Evolutionary conservation across 2,113 vertebrate species (phyloP), one percentile per base, ranked within the genome.

Genomic region (Chaetodon auriga): DNA sequence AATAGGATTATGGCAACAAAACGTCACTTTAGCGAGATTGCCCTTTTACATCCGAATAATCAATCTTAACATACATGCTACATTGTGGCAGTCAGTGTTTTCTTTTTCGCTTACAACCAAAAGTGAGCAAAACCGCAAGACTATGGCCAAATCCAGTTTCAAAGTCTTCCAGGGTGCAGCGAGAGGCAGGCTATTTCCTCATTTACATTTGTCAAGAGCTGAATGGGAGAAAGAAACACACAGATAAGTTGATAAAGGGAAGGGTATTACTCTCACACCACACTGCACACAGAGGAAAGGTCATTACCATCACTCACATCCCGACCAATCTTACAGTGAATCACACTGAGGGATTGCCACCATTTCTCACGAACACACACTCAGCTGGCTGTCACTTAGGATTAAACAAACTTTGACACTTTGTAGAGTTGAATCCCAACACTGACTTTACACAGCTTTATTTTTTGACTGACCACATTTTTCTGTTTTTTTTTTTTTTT

Each of bases 271-370:
- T 92, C 88, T 87, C 84, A 75, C 76, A 75, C 79, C 25, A 30
- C 85, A 63, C 85, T 82, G 89, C 88, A 92, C 79, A 78, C 58
- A 55, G 85, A 81, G 78, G 79, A 91, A 91, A 92, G 93, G 93
- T 92, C 92, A 86, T 92, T 81, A 92, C 90, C 90, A 93, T 94
- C 92, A 89, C 45, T 93, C 91, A 91, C 85, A 82, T 85, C 85
- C 74, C 87, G 79, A 75, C 82, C 81, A 81, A 83, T 90, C 78
- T 70, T 62, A 75, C 49, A 49, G 70, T 77, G 88, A 85, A 90
- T 89, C 87, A 83, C 68, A 45, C 87, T 87, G 90, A 93, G 73
- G 78, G 72, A 92, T 88, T 19, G 72, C 82, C 45, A 57, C 77
- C 71, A 89, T 87, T 70, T 89, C 81, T 82, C 75, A 45, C 14